Conservation (phyloP, 2,113 vertebrate genomes). For the Hippolais icterina region DNA sequence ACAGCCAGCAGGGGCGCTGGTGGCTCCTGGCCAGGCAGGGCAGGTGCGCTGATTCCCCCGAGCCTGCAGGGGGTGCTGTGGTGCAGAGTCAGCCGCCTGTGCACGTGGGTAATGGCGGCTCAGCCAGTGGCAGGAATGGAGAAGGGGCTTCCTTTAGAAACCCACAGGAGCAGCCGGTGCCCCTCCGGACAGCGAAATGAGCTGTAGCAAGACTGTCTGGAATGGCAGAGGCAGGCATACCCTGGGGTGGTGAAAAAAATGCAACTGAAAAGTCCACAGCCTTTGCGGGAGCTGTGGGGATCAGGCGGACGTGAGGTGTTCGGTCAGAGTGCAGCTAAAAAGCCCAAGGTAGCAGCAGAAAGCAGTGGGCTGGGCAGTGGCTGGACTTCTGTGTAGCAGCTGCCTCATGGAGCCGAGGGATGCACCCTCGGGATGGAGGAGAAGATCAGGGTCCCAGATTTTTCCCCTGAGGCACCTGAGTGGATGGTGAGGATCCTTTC, state of each 20-base stretch:
- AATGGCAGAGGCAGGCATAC: background rate
- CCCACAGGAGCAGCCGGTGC: fast-evolving
- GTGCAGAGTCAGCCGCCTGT: background rate
- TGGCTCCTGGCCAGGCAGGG: background rate
- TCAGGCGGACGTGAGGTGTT: fast-evolving
- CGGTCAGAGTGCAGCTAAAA: background rate
- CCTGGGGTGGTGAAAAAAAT: fast-evolving
- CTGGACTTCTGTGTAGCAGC: background rate
- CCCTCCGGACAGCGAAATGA: fast-evolving
- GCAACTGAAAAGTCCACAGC: background rate
- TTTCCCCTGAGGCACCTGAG: background rate
- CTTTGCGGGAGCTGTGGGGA: background rate
- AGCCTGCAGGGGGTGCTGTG: background rate
- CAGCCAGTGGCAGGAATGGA: no score
- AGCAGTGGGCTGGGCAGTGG: background rate
- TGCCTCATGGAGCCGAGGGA: fast-evolving
- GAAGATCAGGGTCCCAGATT: fast-evolving
- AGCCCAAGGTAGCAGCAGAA: background rate
- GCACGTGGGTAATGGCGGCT: background rate
- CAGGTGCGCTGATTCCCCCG: background rate
- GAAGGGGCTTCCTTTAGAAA: background rate
- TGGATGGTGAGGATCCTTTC: background rate
- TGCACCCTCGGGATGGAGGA: fast-evolving
- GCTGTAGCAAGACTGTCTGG: background rate
- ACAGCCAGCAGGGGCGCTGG: background rate